Evolutionary conservation across 2,888 invertebrate genomes (phyloP), one percentile per base, ranked within the genome.

Genomic region (Amphipoea lucens): DNA sequence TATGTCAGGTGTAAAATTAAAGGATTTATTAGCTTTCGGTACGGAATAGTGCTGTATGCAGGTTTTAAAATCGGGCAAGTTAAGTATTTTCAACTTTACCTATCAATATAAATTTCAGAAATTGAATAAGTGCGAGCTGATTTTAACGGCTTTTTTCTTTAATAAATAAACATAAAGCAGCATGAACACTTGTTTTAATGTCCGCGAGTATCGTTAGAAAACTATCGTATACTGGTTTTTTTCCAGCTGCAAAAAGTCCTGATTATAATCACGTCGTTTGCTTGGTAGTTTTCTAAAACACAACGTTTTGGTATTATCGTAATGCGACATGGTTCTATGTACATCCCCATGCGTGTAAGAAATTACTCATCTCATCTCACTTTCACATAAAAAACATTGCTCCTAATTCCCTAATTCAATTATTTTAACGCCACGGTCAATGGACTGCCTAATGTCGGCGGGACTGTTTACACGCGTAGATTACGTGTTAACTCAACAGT

Each of bases 1-100:
- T 72, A 81, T 63, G 40, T 72, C 67, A 87, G 68, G 65, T 74
- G 68, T 71, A 69, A 87, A 87, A 85, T 87, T 87, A 87, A 84
- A 76, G 51, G 74, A 87, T 85, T 80, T 85, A 87, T 72, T 74
- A 66, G 57, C 40, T 85, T 74, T 57, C 23, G 4, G 72, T 66
- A 14, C 6, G n/a, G 9, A 60, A 75, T 29, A 75, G 48, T 36
- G 57, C n/a, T 65, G 29, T 29, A 29, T 2, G 20, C 36, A 29
- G 23, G 45, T n/a, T 51, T 17, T 65, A 9, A 65, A 48, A 60
- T 57, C 20, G n/a, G 20, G 12, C 9, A 36, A 29, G 12, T 29
- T n/a, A 29, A 48, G 54, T 68, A 67, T 48, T 73, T 69, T 57
- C 12, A 81, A 73, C 4, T 14, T 60, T 11, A n/a, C n/a, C n/a